phyloP scores from a whole-genome alignment of 2,113 vertebrate genomes.

The Sturnus vulgaris region DNA sequence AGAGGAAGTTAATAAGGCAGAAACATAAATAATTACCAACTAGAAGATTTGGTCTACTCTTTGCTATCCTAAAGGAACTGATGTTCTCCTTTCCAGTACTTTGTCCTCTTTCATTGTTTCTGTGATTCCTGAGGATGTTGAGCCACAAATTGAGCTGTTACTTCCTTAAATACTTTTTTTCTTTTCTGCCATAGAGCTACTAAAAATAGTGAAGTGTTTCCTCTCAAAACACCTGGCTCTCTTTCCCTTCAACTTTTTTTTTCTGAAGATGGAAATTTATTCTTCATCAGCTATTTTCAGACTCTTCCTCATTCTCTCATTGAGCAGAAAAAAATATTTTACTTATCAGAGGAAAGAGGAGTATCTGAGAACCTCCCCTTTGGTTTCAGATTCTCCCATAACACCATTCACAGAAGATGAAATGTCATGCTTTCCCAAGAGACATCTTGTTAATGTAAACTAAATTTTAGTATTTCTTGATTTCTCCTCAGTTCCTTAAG shows the following conservation, averaged over 20 bases:
- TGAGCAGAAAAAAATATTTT: background rate
- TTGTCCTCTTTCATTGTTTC: background rate
- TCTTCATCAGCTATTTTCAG: background rate
- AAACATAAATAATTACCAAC: background rate
- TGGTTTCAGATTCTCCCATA: background rate
- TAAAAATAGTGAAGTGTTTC: background rate
- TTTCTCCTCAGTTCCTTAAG: background rate
- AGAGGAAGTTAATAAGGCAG: background rate
- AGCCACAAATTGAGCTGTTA: background rate
- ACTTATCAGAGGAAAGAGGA: background rate
- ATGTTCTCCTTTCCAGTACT: background rate
- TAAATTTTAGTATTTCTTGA: background rate
- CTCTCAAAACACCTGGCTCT: background rate
- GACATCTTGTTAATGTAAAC: background rate
- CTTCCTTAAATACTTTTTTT: background rate
- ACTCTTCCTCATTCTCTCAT: background rate
- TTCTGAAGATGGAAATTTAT: background rate
- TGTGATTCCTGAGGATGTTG: background rate
- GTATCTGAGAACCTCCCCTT: background rate
- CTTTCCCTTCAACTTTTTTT: background rate
- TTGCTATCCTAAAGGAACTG: background rate
- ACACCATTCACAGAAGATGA: background rate
- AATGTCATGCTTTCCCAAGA: background rate
- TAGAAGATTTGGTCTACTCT: background rate
- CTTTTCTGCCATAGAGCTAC: background rate